These are phyloP conservation scores for Nothocercus nigrocapillus DNA, from an alignment of 2,113 vertebrate species.

Conservation along the genomic window DNA sequence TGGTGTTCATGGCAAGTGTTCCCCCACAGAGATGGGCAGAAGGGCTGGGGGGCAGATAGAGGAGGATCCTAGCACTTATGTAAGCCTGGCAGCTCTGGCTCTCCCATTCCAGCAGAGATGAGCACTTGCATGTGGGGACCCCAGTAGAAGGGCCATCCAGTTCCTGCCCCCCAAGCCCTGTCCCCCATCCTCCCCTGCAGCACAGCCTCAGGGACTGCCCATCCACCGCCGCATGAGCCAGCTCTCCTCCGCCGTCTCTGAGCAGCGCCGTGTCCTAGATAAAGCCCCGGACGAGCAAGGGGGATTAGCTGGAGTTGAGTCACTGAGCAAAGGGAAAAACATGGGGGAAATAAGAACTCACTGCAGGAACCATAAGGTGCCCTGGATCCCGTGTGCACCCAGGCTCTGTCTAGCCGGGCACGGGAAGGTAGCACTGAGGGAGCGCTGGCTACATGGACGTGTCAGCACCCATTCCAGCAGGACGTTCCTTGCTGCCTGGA, in stretches of 20 bases:
- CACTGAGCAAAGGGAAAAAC: constrained; percentile 50
- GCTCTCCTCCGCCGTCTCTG: constrained; percentile 20
- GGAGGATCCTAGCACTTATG: constrained; percentile 2
- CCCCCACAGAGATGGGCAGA: neutral
- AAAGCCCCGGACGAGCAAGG: neutral
- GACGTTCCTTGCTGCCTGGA: neutral
- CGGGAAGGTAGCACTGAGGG: neutral
- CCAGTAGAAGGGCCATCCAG: fast-evolving
- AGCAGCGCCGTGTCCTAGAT: constrained; percentile 12
- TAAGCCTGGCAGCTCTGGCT: neutral
- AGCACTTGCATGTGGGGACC: too few species aligned
- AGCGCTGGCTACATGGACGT: neutral
- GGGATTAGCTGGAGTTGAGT: constrained; percentile 63
- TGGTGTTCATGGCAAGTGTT: neutral
- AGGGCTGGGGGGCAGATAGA: neutral
- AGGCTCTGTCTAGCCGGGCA: neutral
- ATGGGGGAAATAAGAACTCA: neutral
- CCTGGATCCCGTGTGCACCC: neutral
- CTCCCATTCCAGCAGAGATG: neutral
- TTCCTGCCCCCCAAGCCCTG: neutral
- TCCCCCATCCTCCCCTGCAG: constrained; percentile 9
- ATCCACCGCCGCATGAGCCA: neutral
- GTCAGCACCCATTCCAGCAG: neutral
- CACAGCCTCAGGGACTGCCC: constrained; percentile 46
- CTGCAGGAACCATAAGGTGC: neutral